phyloP scores from a whole-genome alignment of 2,113 vertebrate genomes.

The Corythoichthys haematopterus region DNA sequence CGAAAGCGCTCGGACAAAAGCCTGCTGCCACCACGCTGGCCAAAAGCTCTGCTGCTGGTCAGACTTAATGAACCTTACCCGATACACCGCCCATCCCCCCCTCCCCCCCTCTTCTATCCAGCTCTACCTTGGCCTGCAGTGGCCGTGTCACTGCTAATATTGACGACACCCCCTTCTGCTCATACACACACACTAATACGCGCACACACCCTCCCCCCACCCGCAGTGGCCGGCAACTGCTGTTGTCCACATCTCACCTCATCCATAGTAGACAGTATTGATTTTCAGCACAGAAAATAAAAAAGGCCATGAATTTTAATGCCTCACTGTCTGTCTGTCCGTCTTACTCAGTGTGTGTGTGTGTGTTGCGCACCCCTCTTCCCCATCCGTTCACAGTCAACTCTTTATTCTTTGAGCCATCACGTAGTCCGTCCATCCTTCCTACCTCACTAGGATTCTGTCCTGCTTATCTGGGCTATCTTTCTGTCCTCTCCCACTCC shows the following conservation, averaged over 20 bases:
- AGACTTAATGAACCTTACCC: constrained; percentile 72
- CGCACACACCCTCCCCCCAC: constrained; percentile 2
- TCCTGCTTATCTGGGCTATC: constrained; percentile 35
- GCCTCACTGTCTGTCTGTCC: constrained; percentile 66
- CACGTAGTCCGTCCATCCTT: constrained; percentile 31
- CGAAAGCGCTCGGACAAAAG: constrained; percentile 57
- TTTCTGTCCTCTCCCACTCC: constrained; percentile 19
- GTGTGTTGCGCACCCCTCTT: constrained; percentile 11
- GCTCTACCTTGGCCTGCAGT: constrained; percentile 65
- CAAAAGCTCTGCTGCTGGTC: constrained; percentile 65
- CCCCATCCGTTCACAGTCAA: constrained; percentile 43
- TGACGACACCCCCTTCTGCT: constrained; percentile 46
- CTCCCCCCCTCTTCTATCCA: constrained; percentile 31
- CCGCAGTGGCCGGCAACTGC: constrained; percentile 57
- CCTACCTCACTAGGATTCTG: constrained; percentile 9
- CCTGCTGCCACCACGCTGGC: constrained; percentile 51
- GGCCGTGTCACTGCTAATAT: constrained; percentile 69
- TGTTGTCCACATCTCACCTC: constrained; percentile 78
- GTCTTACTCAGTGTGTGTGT: constrained; percentile 8
- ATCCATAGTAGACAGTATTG: constrained; percentile 79
- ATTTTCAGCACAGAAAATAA: constrained; percentile 79
- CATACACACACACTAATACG: constrained; percentile 25
- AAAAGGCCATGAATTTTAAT: constrained; percentile 81
- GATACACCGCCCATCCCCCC: constrained; percentile 42
- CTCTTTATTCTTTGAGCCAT: constrained; percentile 46